Base-by-base conservation (phyloP, 2,888 invertebrate genomes). In the Subacronicta megacephala region DNA sequence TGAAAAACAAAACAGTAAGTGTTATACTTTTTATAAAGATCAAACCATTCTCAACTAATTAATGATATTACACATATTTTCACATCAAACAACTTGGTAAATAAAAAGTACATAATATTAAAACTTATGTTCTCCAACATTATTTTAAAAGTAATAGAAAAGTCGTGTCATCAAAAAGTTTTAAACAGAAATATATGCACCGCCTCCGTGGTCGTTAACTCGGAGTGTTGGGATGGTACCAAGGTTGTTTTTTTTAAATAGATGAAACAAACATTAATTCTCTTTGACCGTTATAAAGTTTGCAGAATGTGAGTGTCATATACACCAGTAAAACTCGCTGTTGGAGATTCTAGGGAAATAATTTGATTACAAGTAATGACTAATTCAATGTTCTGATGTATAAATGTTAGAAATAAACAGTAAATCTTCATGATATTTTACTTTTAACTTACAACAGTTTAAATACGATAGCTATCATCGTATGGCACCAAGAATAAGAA, bases 121-220 rank as follows among this genome's bases (percentile, higher is more conserved):
- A 63, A 74, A 63, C 41, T 56, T 62, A 65, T 62, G 57, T 73
- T 62, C 51, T 69, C 60, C 37, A 54, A 58, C 56, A 56, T 59
- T 51, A 66, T 74, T 73, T 66, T 41, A 38, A 64, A 64, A 50
- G 71, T 80, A 78, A 74, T 75, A 77, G 68, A 77, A 72, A 69
- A 66, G 16, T 66, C 36, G 36, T 73, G 75, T 78, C 73, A 59
- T 75, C 64, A 68, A 74, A 78, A 75, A 63, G 62, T 54, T 79
- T 78, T 60, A 62, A 67, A 75, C 47, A 72, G 67, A 80, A 77
- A 76, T 78, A 81, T 72, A 76, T 68, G 72, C 75, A 67, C 58
- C 78, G 72, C 75, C 75, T 72, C 78, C 74, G 63, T 70, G 61
- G 60, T 82, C 76, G 75, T 78, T 77, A 77, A 78, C 62, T 58